A percentile compares a stretch with the other conserved stretches of the same genome.
phyloP scores from a whole-genome alignment of 2,888 invertebrate genomes.

The Parthenolecanium corni region DNA sequence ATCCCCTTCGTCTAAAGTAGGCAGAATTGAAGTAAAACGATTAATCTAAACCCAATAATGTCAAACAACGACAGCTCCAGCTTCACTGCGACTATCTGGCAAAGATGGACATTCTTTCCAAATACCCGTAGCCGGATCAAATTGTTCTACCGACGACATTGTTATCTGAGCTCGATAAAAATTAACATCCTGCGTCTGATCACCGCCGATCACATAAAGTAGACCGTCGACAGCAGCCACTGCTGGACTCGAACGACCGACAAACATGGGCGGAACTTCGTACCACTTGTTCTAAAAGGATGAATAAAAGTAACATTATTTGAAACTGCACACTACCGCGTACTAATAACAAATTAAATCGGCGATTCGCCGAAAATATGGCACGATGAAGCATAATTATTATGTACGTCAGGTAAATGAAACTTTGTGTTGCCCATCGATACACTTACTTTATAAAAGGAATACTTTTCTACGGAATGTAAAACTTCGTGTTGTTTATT shows the following conservation, averaged over 20 bases:
- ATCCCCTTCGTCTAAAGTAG: too few relatives aligned
- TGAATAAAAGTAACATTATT: constrained; percentile 33
- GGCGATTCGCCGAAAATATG: too few relatives aligned
- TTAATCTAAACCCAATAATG: constrained; percentile 22
- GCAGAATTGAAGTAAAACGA: too few relatives aligned
- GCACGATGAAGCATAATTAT: too few relatives aligned
- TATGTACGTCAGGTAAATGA: neutral
- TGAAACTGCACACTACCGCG: too few relatives aligned
- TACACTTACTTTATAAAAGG: constrained; percentile 55
- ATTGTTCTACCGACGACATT: constrained; percentile 70
- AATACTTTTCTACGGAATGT: constrained; percentile 70
- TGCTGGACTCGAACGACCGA: constrained; percentile 69
- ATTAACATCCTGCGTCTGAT: constrained; percentile 64
- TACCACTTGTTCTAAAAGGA: constrained; percentile 59
- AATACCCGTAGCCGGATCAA: constrained; percentile 60
- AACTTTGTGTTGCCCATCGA: neutral
- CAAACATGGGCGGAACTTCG: constrained; percentile 57
- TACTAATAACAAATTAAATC: constrained; percentile 3
- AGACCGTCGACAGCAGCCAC: constrained; percentile 72
- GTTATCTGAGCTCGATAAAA: constrained; percentile 78
- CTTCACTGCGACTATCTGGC: constrained; percentile 74
- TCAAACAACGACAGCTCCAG: constrained; percentile 67
- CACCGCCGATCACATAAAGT: constrained; percentile 74
- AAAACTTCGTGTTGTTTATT: constrained; percentile 68
- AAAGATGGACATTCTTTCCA: constrained; percentile 72